Evolutionary conservation across 1,140 invertebrate species (phyloP).

Genomic region (Sinella curviseta): DNA sequence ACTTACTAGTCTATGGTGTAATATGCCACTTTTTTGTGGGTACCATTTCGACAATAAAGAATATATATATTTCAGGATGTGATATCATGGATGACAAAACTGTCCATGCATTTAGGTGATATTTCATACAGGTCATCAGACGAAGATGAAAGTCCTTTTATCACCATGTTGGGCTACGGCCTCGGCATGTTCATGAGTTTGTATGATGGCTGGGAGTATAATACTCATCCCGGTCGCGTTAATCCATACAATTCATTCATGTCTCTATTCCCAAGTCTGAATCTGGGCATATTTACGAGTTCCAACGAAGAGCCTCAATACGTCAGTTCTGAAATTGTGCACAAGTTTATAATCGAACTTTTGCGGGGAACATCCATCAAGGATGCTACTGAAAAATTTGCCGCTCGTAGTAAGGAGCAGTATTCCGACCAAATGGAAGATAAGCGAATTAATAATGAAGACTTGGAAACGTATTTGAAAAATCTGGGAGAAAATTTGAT

Average conservation of each 20-base stretch:
- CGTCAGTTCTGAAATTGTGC: background rate
- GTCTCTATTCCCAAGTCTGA: constrained; percentile 29
- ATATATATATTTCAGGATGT: no score
- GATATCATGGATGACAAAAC: no score
- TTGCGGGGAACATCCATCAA: background rate
- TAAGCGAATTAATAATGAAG: no score
- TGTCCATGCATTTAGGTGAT: no score
- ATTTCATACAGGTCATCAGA: no score
- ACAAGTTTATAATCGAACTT: background rate
- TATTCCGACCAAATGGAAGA: no score
- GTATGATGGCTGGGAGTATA: constrained; percentile 12
- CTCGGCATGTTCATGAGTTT: constrained; percentile 12
- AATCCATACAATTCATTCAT: constrained; percentile 16
- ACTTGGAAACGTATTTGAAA: background rate
- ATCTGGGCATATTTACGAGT: constrained; percentile 31
- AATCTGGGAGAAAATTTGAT: background rate
- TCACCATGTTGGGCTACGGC: constrained; percentile 10
- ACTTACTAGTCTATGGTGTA: no score
- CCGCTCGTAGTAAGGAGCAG: background rate
- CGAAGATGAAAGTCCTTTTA: no score
- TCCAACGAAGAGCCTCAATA: background rate
- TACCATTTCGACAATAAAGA: no score
- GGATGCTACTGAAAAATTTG: background rate
- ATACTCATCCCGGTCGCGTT: constrained; percentile 23
- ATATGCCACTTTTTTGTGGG: no score